A percentile compares a stretch with the other conserved stretches of the same genome.
Conservation (phyloP, 2,888 invertebrate genomes). For the Amphipyra berbera region DNA sequence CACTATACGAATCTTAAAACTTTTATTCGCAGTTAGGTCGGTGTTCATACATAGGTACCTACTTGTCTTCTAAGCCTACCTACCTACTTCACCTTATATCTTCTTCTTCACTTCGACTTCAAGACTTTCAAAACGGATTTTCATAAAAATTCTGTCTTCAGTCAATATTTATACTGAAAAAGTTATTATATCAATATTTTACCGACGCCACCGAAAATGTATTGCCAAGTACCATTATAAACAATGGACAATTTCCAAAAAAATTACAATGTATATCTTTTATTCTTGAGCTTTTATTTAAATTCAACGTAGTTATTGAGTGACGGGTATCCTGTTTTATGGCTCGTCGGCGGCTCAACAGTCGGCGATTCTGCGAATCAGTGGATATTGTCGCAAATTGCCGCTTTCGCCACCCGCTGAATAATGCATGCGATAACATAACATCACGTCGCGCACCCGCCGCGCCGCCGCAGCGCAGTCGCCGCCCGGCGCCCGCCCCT, state of each 20-base stretch:
- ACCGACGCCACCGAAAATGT: conserved; percentile 26
- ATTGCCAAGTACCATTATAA: conserved; percentile 42
- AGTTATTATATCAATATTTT: conserved; percentile 33
- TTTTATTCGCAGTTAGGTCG: conserved; percentile 20
- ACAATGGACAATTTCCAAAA: conserved; percentile 55
- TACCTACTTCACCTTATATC: too few species aligned
- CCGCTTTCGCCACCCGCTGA: conserved; percentile 89
- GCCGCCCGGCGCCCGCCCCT: conserved; percentile 60
- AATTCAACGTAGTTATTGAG: conserved; percentile 84
- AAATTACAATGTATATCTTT: conserved; percentile 44
- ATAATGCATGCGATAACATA: conserved; percentile 89
- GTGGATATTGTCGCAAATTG: conserved; percentile 90
- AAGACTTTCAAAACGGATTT: conserved; percentile 14
- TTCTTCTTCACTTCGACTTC: too few species aligned
- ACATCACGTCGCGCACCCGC: conserved; percentile 82
- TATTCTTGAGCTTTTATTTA: conserved; percentile 77
- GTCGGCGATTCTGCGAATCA: conserved; percentile 86
- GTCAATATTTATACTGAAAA: conserved; percentile 27
- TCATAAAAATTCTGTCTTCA: conserved; percentile 38
- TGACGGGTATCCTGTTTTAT: conserved; percentile 86
- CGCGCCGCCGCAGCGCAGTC: conserved; percentile 62
- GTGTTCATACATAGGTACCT: conserved; percentile 19
- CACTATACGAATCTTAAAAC: background rate
- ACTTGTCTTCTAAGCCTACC: conserved; percentile 21
- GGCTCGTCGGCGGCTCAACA: conserved; percentile 84